Evolutionary conservation across 1,140 invertebrate species (phyloP), one percentile per base, ranked within the genome.

Genomic region (Episyrphus balteatus): DNA sequence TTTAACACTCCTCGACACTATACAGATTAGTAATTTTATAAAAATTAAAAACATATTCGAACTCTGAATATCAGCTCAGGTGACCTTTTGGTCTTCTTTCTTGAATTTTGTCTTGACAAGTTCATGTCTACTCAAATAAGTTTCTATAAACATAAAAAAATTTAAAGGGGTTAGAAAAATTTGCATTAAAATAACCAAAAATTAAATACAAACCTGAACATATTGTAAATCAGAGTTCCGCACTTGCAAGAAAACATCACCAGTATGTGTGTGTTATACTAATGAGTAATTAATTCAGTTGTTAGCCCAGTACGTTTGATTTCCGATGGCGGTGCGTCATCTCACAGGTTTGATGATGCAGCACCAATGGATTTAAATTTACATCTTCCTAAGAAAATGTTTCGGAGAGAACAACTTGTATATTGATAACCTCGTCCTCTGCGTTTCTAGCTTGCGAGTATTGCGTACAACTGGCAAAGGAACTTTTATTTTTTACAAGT

Each of bases 331-430:
- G 57, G 53, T 7, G 60, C 60, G 6, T 49, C 51, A 41, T n/a
- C n/a, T 56, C 52, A 0, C 51, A 62, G 11, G 68, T 65, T 15
- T n/a, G n/a, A n/a, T 56, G 50, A 15, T 50, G 52, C 19, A 61
- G 51, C 26, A 68, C 47, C 51, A 63, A 36, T 37, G 58, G 56
- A 43, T 68, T 68, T 0, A 68, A 48, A 44, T 66, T 61, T 2
- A 68, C 52, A 42, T 68, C 55, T 17, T 66, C 63, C 3, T 59
- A 48, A 0, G 65, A 57, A 0, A 65, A 66, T 3, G 66, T 68
- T 39, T 68, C 66, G 26, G 58, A 68, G 12, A 68, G 48, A 5
- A 61, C 61, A 36, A 55, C 59, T 18, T 66, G 56, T 12, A 68
- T 58, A 42, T 58, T 61, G 1, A 36, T 5, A 31, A 55, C 54